Conservation (phyloP, 2,797 vertebrate species). For the Balearica regulorum region DNA sequence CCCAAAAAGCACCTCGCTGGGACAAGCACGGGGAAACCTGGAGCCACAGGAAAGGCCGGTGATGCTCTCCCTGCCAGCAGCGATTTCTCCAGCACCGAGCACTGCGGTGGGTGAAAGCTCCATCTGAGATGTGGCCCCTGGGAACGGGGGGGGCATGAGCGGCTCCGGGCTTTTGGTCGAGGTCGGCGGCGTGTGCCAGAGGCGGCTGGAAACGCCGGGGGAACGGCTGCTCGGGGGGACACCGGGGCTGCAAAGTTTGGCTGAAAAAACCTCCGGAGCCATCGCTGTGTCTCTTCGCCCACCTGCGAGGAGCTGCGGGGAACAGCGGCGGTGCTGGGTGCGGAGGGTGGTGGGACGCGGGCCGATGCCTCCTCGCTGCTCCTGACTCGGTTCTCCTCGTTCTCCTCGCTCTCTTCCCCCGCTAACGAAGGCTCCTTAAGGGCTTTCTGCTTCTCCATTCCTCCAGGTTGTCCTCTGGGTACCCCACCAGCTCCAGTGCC, state of each 20-base stretch:
- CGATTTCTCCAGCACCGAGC: not conserved
- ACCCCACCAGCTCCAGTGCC: not conserved
- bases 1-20: not conserved
- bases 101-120: not conserved
- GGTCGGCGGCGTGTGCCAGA: too few species aligned
- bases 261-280: not conserved
- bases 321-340: not conserved
- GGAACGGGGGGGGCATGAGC: not conserved
- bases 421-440: not conserved
- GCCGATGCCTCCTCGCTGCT: not conserved
- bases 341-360: not conserved
- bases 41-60: not conserved
- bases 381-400: not conserved
- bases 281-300: rapidly evolving
- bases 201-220: not conserved
- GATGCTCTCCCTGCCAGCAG: not conserved
- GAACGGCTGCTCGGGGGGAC: not conserved
- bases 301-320: not conserved
- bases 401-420: not conserved
- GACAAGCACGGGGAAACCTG: not conserved
- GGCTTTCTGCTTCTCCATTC: not conserved
- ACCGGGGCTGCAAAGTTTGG: not conserved
- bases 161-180: not conserved
- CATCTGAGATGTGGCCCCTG: rapidly evolving
- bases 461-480: not conserved